Conservation (phyloP, 2,797 vertebrate genomes). For the Taeniopygia guttata region DNA sequence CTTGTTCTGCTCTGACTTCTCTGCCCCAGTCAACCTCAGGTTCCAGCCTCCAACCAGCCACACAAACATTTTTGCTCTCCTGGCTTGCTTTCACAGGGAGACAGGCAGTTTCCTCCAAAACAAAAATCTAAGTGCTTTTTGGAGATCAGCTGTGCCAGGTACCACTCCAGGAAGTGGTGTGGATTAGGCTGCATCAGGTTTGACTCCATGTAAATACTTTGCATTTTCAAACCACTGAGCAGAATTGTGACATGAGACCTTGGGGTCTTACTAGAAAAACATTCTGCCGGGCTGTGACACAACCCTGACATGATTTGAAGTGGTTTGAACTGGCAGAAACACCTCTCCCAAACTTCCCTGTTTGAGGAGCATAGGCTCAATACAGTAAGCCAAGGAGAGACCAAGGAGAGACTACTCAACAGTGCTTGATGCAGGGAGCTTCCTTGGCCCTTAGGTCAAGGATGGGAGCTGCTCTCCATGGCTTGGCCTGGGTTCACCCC, state of each 20-base stretch:
- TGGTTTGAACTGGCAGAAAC: background rate
- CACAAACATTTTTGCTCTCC: background rate
- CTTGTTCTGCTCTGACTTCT: background rate
- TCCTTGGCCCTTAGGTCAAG: background rate
- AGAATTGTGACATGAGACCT: background rate
- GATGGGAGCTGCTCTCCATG: background rate
- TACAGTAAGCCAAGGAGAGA: background rate
- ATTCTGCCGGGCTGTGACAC: background rate
- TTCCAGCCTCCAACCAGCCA: background rate
- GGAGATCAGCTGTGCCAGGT: background rate
- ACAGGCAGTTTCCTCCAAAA: background rate
- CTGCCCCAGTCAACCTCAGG: background rate
- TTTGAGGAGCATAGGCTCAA: background rate
- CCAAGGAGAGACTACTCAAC: background rate
- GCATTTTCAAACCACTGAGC: background rate
- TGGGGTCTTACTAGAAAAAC: background rate
- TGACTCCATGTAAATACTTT: background rate
- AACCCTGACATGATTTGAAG: background rate
- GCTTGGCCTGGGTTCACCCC: background rate
- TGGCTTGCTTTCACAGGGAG: background rate
- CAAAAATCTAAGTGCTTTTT: background rate
- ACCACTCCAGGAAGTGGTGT: background rate
- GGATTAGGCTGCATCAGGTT: background rate
- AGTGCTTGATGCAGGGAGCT: background rate
- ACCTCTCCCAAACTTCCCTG: background rate